Evolutionary conservation across 1,140 invertebrate genomes (phyloP).

Genomic region (Dysdera silvatica): DNA sequence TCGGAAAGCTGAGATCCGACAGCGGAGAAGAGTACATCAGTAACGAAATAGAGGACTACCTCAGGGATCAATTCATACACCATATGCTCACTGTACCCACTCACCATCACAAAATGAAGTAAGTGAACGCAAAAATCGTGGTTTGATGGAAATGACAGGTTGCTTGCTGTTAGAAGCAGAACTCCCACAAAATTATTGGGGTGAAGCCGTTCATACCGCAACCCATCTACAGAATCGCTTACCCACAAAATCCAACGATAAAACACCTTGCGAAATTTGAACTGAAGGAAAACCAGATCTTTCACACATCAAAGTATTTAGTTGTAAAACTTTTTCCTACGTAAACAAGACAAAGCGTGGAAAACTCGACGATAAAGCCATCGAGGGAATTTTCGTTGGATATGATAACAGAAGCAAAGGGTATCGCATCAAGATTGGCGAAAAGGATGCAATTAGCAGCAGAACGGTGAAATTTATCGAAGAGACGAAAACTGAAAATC

Average conservation of each 20-base stretch:
- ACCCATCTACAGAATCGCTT: constrained; percentile 21
- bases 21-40: constrained; percentile 27
- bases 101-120: constrained; percentile 45
- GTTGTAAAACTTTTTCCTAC: constrained; percentile 1
- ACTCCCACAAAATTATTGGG: constrained; percentile 24
- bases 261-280: constrained; percentile 37
- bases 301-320: constrained; percentile 8
- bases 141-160: constrained; percentile 33
- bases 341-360: constrained; percentile 23
- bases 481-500: too few species aligned
- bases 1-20: constrained; percentile 33
- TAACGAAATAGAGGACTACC: constrained; percentile 7
- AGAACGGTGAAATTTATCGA: neutral
- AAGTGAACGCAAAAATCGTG: constrained; percentile 43
- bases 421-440: neutral
- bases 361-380: constrained; percentile 14
- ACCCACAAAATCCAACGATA: constrained; percentile 30
- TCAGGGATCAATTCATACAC: constrained; percentile 36
- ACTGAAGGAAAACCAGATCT: neutral
- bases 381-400: constrained; percentile 10
- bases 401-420: neutral
- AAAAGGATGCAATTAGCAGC: neutral
- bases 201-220: constrained; percentile 26
- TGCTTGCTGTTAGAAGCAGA: constrained; percentile 11
- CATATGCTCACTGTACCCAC: constrained; percentile 41